Evolutionary conservation across 2,113 vertebrate genomes (phyloP).

Genomic region (Triplophysa tibetana): DNA sequence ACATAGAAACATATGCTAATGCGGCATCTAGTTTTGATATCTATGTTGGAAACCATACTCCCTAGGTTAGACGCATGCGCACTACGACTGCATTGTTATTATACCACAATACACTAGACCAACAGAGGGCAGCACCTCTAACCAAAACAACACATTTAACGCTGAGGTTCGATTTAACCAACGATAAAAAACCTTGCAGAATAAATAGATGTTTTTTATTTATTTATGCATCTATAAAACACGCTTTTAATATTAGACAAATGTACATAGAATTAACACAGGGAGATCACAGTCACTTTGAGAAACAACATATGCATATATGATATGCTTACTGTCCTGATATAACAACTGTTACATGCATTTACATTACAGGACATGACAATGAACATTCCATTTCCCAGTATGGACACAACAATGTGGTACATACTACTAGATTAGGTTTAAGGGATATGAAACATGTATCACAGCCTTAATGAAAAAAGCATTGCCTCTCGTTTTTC

Average conservation of each 20-base stretch:
- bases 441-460: constrained; percentile 31
- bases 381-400: constrained; percentile 21
- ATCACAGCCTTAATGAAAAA: not conserved
- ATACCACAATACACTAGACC: no score
- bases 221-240: constrained; percentile 16
- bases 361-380: constrained; percentile 39
- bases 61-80: no score
- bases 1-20: no score
- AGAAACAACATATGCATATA: constrained; percentile 49
- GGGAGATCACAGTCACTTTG: constrained; percentile 40
- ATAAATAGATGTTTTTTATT: constrained; percentile 6
- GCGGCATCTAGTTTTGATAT: no score
- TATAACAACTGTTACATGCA: constrained; percentile 11
- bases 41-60: no score
- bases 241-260: constrained; percentile 2
- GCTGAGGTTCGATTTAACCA: not conserved
- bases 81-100: no score
- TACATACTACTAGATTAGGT: constrained; percentile 1
- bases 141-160: not conserved
- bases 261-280: constrained; percentile 29
- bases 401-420: constrained; percentile 11
- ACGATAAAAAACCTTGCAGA: not conserved
- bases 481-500: not conserved
- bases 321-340: constrained; percentile 48
- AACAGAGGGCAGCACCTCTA: no score